These are phyloP conservation scores for Centropus bengalensis DNA, from an alignment of 2,113 vertebrate species.

Conservation along the genomic window DNA sequence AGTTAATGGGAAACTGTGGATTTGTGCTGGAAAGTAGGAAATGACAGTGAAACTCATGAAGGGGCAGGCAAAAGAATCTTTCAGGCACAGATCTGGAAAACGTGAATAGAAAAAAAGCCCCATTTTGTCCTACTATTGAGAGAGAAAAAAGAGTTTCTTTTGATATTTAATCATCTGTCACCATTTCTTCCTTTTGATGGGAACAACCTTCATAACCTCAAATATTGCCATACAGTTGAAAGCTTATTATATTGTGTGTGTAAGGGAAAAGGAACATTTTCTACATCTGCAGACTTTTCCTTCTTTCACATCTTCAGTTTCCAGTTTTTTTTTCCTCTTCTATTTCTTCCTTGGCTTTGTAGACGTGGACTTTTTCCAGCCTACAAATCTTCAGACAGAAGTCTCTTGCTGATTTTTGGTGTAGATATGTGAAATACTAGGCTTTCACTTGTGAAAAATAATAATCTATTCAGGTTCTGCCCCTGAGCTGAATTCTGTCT, in stretches of 20 bases:
- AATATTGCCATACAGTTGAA: neutral
- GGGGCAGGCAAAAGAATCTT: neutral
- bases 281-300: neutral
- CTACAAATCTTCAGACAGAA: neutral
- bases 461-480: neutral
- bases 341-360: neutral
- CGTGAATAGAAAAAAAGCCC: neutral
- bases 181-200: neutral
- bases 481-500: neutral
- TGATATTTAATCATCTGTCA: neutral
- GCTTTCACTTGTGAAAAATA: neutral
- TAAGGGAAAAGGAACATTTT: neutral
- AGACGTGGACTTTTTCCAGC: neutral
- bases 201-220: neutral
- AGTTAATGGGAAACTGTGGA: neutral
- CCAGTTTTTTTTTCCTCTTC: neutral
- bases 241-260: neutral
- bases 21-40: neutral
- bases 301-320: neutral
- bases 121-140: neutral
- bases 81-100: neutral
- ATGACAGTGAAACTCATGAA: neutral
- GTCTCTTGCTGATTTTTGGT: neutral
- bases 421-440: neutral
- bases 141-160: neutral